These are phyloP conservation scores for Notocelia uddmanniana DNA, from an alignment of 2,888 invertebrate genomes.

Conservation along the genomic window DNA sequence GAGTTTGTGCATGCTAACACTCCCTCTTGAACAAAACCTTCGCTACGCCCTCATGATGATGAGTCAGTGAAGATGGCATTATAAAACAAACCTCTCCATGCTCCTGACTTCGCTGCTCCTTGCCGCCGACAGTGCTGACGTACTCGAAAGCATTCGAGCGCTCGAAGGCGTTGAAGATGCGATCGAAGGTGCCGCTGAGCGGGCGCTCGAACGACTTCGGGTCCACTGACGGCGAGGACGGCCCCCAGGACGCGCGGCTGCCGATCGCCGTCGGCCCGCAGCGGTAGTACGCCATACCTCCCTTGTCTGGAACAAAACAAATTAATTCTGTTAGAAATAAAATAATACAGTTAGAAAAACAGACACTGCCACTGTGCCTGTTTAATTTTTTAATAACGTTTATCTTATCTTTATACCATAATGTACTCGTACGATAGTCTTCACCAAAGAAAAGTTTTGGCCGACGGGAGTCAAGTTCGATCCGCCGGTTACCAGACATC, in stretches of 20 bases:
- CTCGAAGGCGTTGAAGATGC: conserved; percentile 83
- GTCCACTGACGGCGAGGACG: conserved; percentile 78
- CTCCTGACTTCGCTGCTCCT: conserved; percentile 70
- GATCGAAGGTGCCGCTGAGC: conserved; percentile 79
- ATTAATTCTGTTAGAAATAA: conserved; percentile 15
- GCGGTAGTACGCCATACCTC: conserved; percentile 77
- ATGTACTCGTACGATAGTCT: too few relatives aligned
- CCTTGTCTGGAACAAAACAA: conserved; percentile 59
- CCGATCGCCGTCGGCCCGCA: conserved; percentile 80
- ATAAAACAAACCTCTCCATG: conserved; percentile 62
- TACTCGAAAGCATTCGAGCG: conserved; percentile 82
- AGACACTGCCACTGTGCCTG: background rate
- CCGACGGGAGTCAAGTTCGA: too few relatives aligned
- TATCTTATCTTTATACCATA: too few relatives aligned
- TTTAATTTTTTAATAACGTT: too few relatives aligned
- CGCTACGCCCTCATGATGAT: background rate
- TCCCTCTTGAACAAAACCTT: background rate
- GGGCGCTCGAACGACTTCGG: conserved; percentile 75
- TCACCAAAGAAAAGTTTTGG: too few relatives aligned
- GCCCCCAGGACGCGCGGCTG: conserved; percentile 87
- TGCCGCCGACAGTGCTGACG: conserved; percentile 56
- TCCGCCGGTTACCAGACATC: too few relatives aligned
- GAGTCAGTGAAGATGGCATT: background rate
- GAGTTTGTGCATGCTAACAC: background rate
- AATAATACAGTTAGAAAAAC: conserved; percentile 9